Evolutionary conservation across 1,140 invertebrate genomes (phyloP), one percentile per base, ranked within the genome.

Genomic region (Aricia agestis): DNA sequence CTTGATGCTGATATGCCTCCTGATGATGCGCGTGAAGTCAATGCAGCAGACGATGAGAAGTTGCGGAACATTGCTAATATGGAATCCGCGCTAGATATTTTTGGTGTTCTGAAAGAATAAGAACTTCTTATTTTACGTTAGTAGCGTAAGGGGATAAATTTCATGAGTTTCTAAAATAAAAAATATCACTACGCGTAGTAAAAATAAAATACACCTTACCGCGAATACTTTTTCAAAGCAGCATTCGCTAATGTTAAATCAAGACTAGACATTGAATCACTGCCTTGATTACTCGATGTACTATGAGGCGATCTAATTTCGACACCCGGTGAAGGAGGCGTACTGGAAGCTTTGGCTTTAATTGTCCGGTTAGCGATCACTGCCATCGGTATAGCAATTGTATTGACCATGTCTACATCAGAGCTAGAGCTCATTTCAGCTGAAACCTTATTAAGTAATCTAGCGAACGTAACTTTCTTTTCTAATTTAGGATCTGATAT

Each of bases 391-490:
- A 91, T 91, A 1, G 87, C 78, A 66, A 93, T 92, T 11, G 92
- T 93, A 67, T 93, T 90, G 11, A 86, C 92, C 79, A 93, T 91
- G 76, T 94, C 94, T 61, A 94, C 92, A 66, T 95, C 94, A 0
- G 94, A 94, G 32, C 94, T 94, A 13, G 94, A 94, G 74, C 93
- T 94, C 93, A 95, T 95, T 92, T 95, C 95, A 18, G 94, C 94
- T 18, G 94, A 95, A 4, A 96, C 94, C 89, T 94, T 95, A 77
- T 94, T 95, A 25, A 96, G 84, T 36, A 96, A 84, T 74, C 95
- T 92, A 7, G 95, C 95, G 82, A 96, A 96, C 1, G 95, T 95
- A 0, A 96, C 95, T 86, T 95, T 95, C 84, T 95, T 95, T 77
- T 95, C 95, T 67, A 95, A 83, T 79, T 95, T 95, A 41, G 93